Conservation (phyloP, 2,113 vertebrate genomes). For the Sitta europaea region DNA sequence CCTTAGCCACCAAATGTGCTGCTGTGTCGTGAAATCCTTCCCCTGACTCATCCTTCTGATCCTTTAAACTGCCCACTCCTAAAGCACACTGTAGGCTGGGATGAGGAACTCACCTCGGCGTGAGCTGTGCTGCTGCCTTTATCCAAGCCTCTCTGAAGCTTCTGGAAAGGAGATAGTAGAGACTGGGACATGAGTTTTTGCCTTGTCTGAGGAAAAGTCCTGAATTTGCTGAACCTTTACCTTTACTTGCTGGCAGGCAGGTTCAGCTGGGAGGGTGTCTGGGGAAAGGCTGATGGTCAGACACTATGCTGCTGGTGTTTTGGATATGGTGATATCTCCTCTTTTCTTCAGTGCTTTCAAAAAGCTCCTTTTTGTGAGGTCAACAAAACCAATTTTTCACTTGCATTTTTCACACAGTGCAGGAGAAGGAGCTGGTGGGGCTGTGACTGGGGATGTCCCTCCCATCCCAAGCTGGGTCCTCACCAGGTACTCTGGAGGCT, state of each 20-base stretch:
- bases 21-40: background rate
- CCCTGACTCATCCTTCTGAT: slow-evolving; percentile 1
- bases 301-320: background rate
- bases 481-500: background rate
- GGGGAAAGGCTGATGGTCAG: background rate
- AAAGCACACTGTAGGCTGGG: background rate
- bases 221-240: background rate
- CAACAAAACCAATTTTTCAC: background rate
- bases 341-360: background rate
- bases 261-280: background rate
- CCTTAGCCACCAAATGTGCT: background rate
- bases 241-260: background rate
- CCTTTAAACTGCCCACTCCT: background rate
- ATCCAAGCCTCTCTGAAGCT: background rate
- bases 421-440: background rate
- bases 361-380: background rate
- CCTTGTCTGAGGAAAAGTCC: background rate
- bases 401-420: background rate
- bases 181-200: background rate
- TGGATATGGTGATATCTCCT: background rate
- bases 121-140: background rate
- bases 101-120: background rate
- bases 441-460: accelerated
- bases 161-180: background rate
- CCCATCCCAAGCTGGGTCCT: background rate